Base-by-base conservation (phyloP, 2,797 vertebrate species). In the Pelobates cultripes region DNA sequence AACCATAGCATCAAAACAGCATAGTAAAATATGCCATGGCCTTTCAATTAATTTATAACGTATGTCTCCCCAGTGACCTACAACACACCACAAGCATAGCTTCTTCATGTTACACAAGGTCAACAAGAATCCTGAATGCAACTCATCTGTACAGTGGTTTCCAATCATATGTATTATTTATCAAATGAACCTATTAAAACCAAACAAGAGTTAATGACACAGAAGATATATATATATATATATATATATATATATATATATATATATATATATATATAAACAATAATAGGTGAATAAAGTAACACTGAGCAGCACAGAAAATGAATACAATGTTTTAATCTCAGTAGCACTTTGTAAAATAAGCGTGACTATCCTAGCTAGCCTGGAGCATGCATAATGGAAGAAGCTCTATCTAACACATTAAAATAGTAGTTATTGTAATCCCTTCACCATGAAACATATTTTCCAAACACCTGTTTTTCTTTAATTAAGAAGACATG, bases 41-140 rank as follows among this genome's bases (percentile, higher is more conserved):
- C 28, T 57, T 73, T 51, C 57, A 55, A 73, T 55, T 73, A 73
- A 73, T 73, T 42, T 73, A 43, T 17, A 43, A 42, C 28, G 67
- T 73, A 66, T 28, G n/a, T 10, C 13, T 28, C 60, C 70, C 45
- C 69, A 72, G 44, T 14, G 40, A 43, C 57, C 53, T 78, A 9
- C 43, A 78, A 68, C 28, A 68, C 8, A 64, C 57, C 42, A 51
- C 47, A 68, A 47, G 13, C 44, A 3, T 13, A 74, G 51, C 17
- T 73, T 44, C 66, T 57, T 12, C 53, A 70, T 72, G 72, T 70
- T 75, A 75, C 28, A 12, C 73, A 70, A 80, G 72, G 79, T 80
- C 79, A 69, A 14, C 45, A 14, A 47, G 53, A 12, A 13, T 75
- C 8, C 42, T 6, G 15, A 28, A 57, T 53, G 43, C 68, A 43